Evolutionary conservation across 2,888 invertebrate genomes (phyloP), one percentile per base, ranked within the genome.

Genomic region (Mycalesis mineus): DNA sequence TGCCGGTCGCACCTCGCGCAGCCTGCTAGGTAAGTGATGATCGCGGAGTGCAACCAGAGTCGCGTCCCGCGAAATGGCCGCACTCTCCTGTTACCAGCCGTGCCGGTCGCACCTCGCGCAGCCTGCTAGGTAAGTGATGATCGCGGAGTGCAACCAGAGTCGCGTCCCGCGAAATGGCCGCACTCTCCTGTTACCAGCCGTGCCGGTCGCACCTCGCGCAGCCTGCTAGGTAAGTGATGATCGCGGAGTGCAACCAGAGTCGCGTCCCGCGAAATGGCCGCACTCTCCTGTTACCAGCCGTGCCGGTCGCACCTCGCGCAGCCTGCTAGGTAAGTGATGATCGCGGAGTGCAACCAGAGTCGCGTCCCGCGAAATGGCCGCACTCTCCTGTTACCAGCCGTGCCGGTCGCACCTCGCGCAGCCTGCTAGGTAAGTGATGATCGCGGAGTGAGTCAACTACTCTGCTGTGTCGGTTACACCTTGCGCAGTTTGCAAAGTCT

Each of bases 1-100:
- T 88, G 88, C 74, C 80, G 88, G 57, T 85, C 86, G 70, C 88
- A 88, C 65, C 84, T 88, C 57, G 88, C 88, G 42, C 88, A 88
- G 68, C 88, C 88, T 66, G 87, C 86, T 84, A 88, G 88, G 88
- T 88, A 70, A 65, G 83, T 79, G 83, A 88, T 88, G 88, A 76
- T 65, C 69, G 68, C 64, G 64, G 72, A 75, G 75, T 72, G 71
- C 74, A 63, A 66, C 63, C 65, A 70, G 66, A 66, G 65, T 68
- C 68, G 67, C 70, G 65, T 65, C 66, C 71, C 81, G 77, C 79
- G 78, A 71, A 69, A 88, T 88, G 88, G 88, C 88, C 75, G 84
- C 87, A 64, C 81, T 88, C 59, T 88, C 88, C 68, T 89, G 88
- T 74, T 88, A 88, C 78, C 88, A 86, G 69, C 88, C 88, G 53